Conservation (phyloP, 64 coral and sea anemone species). For the Montipora efflorescens region DNA sequence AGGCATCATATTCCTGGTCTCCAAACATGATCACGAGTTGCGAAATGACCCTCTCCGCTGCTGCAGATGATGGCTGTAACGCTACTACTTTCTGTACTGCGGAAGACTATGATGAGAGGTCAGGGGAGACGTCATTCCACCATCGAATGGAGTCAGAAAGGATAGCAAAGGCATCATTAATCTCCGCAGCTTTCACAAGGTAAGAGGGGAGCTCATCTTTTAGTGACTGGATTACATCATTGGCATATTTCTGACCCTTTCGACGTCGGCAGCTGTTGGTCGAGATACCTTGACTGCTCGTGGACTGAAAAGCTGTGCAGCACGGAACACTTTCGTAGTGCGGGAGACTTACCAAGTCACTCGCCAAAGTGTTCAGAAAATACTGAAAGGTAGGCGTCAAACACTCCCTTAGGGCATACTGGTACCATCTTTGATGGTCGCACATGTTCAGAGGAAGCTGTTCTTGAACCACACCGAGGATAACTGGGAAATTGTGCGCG, state of each 20-base stretch:
- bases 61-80: constrained; percentile 10
- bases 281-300: constrained; percentile 38
- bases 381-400: too few relatives aligned
- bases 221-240: constrained; percentile 18
- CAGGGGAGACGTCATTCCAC: constrained; percentile 7
- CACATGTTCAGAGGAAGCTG: too few relatives aligned
- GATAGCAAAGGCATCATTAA: constrained; percentile 48
- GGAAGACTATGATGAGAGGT: constrained; percentile 43
- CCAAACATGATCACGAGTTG: constrained; percentile 13
- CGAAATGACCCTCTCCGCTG: constrained; percentile 28
- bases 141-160: constrained; percentile 30
- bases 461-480: neutral
- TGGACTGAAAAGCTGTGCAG: constrained; percentile 58
- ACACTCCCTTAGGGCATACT: too few relatives aligned
- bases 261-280: constrained; percentile 30
- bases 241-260: constrained; percentile 45
- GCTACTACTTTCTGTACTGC: neutral
- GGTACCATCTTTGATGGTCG: too few relatives aligned
- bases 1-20: constrained; percentile 13
- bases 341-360: too few relatives aligned
- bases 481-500: neutral
- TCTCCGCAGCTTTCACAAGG: constrained; percentile 49
- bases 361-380: too few relatives aligned
- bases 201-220: constrained; percentile 43
- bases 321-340: constrained; percentile 43